Evolutionary conservation across 2,797 vertebrate genomes (phyloP).

Genomic region (Apogon hyalosoma): DNA sequence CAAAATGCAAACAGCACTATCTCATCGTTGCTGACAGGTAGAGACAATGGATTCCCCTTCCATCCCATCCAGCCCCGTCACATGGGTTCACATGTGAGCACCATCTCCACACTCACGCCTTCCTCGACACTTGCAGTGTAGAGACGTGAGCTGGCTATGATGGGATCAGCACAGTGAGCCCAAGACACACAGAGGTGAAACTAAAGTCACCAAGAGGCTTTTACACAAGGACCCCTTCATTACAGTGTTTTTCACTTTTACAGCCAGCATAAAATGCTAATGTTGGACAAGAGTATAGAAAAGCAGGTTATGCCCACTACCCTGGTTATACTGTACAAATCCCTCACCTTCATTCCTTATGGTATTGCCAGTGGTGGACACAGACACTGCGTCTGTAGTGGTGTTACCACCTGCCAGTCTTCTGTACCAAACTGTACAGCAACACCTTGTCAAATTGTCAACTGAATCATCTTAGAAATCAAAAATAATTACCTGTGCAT

Average conservation of each 20-base stretch:
- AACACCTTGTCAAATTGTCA: too few relatives aligned
- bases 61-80: constrained; percentile 26
- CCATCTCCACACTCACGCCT: constrained; percentile 2
- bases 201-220: neutral
- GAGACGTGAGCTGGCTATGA: constrained; percentile 23
- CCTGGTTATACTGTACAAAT: constrained; percentile 2
- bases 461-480: too few relatives aligned
- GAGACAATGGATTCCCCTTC: neutral
- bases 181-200: constrained; percentile 2
- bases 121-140: neutral
- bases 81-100: constrained; percentile 53
- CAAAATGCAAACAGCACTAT: constrained; percentile 19
- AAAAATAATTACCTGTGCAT: too few relatives aligned
- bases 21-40: constrained; percentile 9
- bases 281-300: neutral
- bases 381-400: neutral
- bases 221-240: neutral
- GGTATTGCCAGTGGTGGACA: neutral
- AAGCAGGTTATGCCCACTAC: neutral
- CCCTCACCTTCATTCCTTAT: neutral
- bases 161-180: constrained; percentile 9
- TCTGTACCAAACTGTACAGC: too few relatives aligned
- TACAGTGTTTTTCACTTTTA: neutral
- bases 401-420: too few relatives aligned
- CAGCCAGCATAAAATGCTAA: neutral